phyloP scores from a whole-genome alignment of 2,113 vertebrate species.

The Delphinapterus leucas region DNA sequence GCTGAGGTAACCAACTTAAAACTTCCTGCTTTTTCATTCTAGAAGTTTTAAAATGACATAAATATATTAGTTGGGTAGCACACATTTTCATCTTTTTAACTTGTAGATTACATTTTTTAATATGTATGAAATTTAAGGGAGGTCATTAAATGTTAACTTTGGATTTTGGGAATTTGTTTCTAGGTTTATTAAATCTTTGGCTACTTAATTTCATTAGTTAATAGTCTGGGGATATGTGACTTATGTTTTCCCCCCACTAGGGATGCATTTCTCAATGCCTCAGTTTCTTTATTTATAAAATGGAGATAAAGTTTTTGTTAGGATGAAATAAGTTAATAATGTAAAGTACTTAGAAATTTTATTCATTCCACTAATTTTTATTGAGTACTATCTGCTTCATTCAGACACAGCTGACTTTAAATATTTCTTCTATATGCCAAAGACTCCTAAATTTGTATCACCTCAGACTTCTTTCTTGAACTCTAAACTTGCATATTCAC shows the following conservation, averaged over 20 bases:
- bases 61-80: not conserved
- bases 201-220: not conserved
- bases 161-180: not conserved
- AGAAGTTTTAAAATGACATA: slow-evolving; percentile 12
- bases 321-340: not conserved
- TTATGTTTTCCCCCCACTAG: not conserved
- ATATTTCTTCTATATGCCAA: not conserved
- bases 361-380: slow-evolving; percentile 1
- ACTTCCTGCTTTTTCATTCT: slow-evolving; percentile 23
- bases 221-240: not conserved
- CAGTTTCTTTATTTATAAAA: not conserved
- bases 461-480: not conserved
- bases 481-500: not conserved
- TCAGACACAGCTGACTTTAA: not conserved
- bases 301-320: not conserved
- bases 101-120: slow-evolving; percentile 23
- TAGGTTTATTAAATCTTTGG: slow-evolving; percentile 12
- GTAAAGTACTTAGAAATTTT: slow-evolving; percentile 29
- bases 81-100: slow-evolving; percentile 18
- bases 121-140: not conserved
- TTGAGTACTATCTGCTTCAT: slow-evolving; percentile 19
- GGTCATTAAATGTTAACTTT: not conserved
- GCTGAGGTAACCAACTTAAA: slow-evolving; percentile 29
- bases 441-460: not conserved
- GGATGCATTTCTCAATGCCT: not conserved